Evolutionary conservation across 2,113 vertebrate genomes (phyloP).

Genomic region (Microcebus tavaratra): DNA sequence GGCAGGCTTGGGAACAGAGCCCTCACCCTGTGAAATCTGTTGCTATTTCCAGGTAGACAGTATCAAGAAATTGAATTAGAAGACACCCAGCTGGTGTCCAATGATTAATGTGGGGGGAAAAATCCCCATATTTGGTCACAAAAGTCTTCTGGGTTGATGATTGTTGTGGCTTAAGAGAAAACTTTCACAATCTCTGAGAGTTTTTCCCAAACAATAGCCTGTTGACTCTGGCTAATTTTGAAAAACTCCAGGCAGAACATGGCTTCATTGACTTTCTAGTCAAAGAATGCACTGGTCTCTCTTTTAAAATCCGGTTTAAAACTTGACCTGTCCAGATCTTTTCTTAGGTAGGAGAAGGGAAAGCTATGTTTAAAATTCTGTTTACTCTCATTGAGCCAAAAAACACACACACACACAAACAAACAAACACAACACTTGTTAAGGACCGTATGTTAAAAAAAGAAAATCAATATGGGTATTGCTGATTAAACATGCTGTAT

Average conservation of each 20-base stretch:
- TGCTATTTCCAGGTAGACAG: too few species aligned
- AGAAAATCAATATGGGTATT: neutral
- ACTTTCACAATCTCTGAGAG: too few species aligned
- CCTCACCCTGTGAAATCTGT: too few species aligned
- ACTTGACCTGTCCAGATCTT: neutral
- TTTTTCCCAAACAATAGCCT: neutral
- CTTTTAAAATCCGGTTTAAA: neutral
- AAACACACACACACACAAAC: neutral
- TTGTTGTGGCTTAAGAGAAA: too few species aligned
- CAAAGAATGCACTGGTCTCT: neutral
- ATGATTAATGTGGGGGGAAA: too few species aligned
- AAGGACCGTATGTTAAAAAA: neutral
- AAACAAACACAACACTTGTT: neutral
- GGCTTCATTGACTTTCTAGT: neutral
- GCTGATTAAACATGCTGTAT: neutral
- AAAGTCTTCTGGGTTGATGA: too few species aligned
- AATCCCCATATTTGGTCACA: too few species aligned
- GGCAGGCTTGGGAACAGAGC: too few species aligned
- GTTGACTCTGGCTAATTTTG: neutral
- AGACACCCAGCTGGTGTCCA: too few species aligned
- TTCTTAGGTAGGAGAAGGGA: neutral
- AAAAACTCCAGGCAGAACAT: neutral
- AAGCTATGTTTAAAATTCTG: neutral
- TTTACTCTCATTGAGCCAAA: neutral
- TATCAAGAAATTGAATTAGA: too few species aligned